phyloP scores from a whole-genome alignment of 2,797 vertebrate species.

The Tachyglossus aculeatus region DNA sequence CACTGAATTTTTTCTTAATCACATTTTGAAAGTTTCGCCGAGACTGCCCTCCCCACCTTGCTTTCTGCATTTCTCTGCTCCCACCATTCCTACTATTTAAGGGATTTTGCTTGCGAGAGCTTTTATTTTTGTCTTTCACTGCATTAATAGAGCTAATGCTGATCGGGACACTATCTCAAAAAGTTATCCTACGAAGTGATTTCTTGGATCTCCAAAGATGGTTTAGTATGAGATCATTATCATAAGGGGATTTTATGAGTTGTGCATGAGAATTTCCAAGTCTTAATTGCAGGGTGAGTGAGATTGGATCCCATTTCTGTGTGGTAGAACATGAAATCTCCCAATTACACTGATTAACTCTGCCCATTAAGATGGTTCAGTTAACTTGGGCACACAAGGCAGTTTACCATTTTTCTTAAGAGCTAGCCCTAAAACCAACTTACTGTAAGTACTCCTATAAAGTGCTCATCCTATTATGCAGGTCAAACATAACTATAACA shows the following conservation, averaged over 20 bases:
- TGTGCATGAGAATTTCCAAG: neutral
- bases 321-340: slow-evolving; percentile 15
- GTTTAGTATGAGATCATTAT: neutral
- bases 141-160: slow-evolving; percentile 16
- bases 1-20: slow-evolving; percentile 23
- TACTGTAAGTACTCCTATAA: neutral
- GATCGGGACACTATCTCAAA: neutral
- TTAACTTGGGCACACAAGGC: slow-evolving; percentile 12
- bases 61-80: neutral
- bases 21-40: slow-evolving; percentile 4
- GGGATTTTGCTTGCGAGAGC: slow-evolving; percentile 15
- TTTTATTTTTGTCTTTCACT: slow-evolving; percentile 27
- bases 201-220: neutral
- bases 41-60: neutral
- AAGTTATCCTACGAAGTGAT: neutral
- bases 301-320: slow-evolving; percentile 23
- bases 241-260: neutral
- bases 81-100: slow-evolving; percentile 19
- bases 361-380: slow-evolving; percentile 6
- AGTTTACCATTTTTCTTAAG: slow-evolving; percentile 25
- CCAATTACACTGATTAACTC: slow-evolving; percentile 5
- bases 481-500: neutral
- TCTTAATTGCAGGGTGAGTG: slow-evolving; percentile 7
- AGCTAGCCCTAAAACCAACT: slow-evolving; percentile 16
- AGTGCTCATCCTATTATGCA: neutral